These are phyloP conservation scores for Homarus americanus DNA, from an alignment of 1,140 invertebrate species.

Conservation along the genomic window DNA sequence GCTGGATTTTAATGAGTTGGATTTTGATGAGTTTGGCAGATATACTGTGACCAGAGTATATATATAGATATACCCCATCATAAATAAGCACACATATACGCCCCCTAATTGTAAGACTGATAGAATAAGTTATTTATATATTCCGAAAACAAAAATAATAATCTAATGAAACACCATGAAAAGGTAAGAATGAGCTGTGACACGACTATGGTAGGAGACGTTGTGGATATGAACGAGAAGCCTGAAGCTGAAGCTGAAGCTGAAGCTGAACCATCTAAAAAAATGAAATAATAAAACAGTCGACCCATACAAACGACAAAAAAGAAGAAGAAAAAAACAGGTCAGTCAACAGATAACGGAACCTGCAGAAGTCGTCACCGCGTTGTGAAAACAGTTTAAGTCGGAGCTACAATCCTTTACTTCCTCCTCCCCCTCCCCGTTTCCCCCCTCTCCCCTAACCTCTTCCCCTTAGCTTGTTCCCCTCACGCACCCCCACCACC, in stretches of 20 bases:
- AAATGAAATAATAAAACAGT: no score
- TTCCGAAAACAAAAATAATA: no score
- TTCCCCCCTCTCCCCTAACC: neutral
- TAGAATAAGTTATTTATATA: no score
- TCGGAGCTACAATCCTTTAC: neutral
- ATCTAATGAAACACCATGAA: no score
- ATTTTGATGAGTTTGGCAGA: neutral
- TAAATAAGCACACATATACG: neutral
- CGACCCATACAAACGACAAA: no score
- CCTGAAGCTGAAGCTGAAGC: neutral
- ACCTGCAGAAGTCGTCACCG: neutral
- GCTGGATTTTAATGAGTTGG: neutral
- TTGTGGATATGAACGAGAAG: no score
- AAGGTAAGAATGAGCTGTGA: no score
- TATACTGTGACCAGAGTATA: neutral
- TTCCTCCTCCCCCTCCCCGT: neutral
- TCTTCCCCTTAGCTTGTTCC: neutral
- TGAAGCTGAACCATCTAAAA: no score
- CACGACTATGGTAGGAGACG: no score
- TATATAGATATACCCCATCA: neutral
- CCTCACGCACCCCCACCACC: neutral
- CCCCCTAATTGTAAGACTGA: no score
- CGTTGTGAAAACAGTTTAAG: slow-evolving; percentile 11
- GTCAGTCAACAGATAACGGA: neutral
- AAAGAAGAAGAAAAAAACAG: no score